Conservation (phyloP, 2,797 vertebrate genomes). For the Tadarida brasiliensis region DNA sequence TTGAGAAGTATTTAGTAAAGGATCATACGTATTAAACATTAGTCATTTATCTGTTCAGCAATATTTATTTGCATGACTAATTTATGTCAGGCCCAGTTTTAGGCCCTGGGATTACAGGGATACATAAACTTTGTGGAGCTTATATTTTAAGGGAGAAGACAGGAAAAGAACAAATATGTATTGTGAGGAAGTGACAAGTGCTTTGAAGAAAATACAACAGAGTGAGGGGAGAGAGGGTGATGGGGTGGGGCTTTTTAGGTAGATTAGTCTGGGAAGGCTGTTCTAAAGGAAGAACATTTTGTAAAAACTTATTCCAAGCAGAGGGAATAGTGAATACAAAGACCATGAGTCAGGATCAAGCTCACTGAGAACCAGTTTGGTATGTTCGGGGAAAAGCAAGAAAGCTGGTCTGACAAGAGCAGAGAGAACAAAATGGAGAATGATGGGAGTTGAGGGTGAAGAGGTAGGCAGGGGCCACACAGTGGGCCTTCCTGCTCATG, state of each 20-base stretch:
- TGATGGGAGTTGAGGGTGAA: background rate
- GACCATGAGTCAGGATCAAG: constrained; percentile 36
- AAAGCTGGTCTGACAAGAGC: constrained; percentile 56
- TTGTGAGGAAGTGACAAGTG: background rate
- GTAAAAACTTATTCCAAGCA: background rate
- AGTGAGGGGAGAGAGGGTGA: background rate
- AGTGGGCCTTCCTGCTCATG: background rate
- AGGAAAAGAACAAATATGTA: constrained; percentile 35
- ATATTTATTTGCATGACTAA: constrained; percentile 9
- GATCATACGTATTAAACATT: constrained; percentile 33
- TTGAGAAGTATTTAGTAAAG: constrained; percentile 65
- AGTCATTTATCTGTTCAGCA: constrained; percentile 27
- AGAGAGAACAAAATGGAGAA: constrained; percentile 19
- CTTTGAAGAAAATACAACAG: constrained; percentile 14
- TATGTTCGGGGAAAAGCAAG: constrained; percentile 35
- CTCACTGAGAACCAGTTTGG: constrained; percentile 62
- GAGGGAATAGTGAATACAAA: constrained; percentile 6
- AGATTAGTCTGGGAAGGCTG: background rate
- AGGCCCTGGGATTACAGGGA: background rate
- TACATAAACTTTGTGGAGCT: constrained; percentile 14
- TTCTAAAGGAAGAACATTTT: constrained; percentile 45
- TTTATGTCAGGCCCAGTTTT: background rate
- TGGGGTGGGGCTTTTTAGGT: background rate
- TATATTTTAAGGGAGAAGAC: constrained; percentile 35
- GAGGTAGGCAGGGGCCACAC: background rate